Conservation (phyloP, 2,888 invertebrate species). For the Polymixis flavicincta region DNA sequence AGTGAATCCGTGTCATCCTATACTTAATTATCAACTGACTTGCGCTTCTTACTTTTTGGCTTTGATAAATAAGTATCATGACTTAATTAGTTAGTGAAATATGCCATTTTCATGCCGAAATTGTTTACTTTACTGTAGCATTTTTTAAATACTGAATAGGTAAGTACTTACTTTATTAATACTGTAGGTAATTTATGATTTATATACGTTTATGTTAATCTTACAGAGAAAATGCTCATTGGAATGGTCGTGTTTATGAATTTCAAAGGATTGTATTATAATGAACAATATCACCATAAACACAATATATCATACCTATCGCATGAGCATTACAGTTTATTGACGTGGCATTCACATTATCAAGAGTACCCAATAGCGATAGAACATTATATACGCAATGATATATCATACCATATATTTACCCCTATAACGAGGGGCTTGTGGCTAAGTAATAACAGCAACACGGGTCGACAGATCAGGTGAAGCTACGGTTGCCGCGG, state of each 20-base stretch:
- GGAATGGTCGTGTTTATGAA: not conserved
- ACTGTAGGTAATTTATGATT: too few species aligned
- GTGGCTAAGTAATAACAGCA: too few species aligned
- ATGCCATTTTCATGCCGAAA: not conserved
- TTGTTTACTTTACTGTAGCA: not conserved
- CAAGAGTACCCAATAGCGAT: not conserved
- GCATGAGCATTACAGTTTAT: not conserved
- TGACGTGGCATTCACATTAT: not conserved
- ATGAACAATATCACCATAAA: not conserved
- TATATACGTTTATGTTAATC: not conserved
- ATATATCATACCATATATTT: not conserved
- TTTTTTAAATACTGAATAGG: too few species aligned
- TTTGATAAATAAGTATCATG: conserved; percentile 35
- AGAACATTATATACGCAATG: not conserved
- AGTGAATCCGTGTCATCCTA: conserved; percentile 44
- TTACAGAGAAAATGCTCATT: not conserved
- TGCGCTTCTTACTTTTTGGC: conserved; percentile 28
- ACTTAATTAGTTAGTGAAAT: conserved; percentile 16
- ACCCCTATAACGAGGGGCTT: not conserved
- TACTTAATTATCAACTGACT: conserved; percentile 53
- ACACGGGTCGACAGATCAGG: too few species aligned
- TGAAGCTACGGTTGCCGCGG: too few species aligned
- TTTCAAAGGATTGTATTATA: not conserved
- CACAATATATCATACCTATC: not conserved
- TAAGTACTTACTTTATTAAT: too few species aligned